These are phyloP conservation scores for Diglossa brunneiventris DNA, from an alignment of 2,113 vertebrate genomes.

Conservation along the genomic window DNA sequence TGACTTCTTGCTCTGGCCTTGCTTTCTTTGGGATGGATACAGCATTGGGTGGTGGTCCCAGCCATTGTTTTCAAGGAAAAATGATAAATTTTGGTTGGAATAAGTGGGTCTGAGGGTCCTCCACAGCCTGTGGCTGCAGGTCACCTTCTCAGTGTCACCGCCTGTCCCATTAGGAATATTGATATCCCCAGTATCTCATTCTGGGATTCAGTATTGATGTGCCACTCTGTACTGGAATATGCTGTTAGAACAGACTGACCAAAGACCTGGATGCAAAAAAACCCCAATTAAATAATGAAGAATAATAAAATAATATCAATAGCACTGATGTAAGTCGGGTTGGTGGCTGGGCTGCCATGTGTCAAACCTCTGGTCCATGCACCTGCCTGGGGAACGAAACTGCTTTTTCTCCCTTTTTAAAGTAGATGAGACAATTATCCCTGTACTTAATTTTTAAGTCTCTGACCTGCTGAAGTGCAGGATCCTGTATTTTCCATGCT, in stretches of 20 bases:
- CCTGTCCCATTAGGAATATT: background rate
- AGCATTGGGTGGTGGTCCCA: too few relatives aligned
- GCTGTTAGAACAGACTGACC: accelerated
- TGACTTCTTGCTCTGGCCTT: background rate
- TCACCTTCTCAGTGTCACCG: background rate
- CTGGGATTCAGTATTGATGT: background rate
- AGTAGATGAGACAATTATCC: background rate
- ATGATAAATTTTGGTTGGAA: background rate
- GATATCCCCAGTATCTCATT: background rate
- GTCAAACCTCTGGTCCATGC: background rate
- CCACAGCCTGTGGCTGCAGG: background rate
- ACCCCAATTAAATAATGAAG: background rate
- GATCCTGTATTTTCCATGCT: accelerated
- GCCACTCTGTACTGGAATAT: background rate
- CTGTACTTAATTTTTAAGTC: background rate
- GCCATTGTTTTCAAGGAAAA: background rate
- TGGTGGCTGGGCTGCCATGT: background rate
- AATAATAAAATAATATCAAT: background rate
- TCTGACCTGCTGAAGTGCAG: background rate
- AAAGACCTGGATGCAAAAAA: background rate
- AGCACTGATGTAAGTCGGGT: too few relatives aligned
- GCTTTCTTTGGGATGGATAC: accelerated
- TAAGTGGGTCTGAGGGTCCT: background rate
- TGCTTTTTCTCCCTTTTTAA: background rate
- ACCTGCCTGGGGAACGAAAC: background rate